Base-by-base conservation (phyloP, 2,888 invertebrate species). In the Patella pellucida region DNA sequence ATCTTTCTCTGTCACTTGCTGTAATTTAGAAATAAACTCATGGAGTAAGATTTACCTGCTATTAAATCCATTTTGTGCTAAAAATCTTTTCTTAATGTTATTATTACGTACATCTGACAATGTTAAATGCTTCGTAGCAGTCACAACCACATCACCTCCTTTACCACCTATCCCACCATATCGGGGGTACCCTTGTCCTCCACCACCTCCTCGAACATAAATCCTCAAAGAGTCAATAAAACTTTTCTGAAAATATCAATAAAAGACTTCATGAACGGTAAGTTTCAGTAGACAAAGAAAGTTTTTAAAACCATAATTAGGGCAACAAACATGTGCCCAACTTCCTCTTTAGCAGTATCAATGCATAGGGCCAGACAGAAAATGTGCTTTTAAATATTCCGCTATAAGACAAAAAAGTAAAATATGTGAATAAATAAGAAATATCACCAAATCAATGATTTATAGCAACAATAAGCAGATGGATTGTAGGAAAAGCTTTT, bases 91-190 rank as follows among this genome's bases (percentile, higher is more conserved):
- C 0, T 91, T 91, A 69, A 93, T 93, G 86, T 93, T 92, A 76
- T 91, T 91, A 4, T 81, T 78, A 3, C 85, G 75, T 1, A 93
- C 87, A 75, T 84, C 85, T 78, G 87, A 89, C 16, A 93, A 85
- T 1, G 85, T 85, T 2, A 83, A 77, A 15, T 86, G 81, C 27
- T 85, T 81, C 31, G 77, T 79, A 15, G 87, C 92, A 51, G 85
- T 91, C 19, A 96, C 93, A 85, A 94, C 94, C 3, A 99, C 94
- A 91, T 95, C 94, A 2, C 98, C 98, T 67, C 98, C 98, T 90
- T 95, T 94, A 0, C 98, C 98, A 14, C 98, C 98, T 15, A 95
- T 91, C 3, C 93, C 98, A 2, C 97, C 97, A 91, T 94, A 96
- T 87, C 95, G 95, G 2, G 95, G 95, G 27, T 94, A 91, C 19